Percentiles rank a stretch among this genome's conserved stretches.
These are phyloP conservation scores for Micrasema minimum DNA, from an alignment of 1,140 invertebrate species.

Conservation along the genomic window DNA sequence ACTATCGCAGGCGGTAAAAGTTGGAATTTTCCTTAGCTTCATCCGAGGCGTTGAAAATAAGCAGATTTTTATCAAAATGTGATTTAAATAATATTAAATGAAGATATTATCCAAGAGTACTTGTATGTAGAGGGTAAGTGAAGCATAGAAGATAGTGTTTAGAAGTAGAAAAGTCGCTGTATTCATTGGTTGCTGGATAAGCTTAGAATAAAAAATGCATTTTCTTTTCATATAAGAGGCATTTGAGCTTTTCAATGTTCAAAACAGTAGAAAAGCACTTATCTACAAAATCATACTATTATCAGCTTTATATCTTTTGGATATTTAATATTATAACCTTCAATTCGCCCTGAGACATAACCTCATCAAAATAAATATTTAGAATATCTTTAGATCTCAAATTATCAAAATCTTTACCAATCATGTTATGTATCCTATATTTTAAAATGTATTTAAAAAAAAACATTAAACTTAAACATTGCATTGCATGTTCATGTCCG, in stretches of 20 bases:
- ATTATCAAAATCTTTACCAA: no score
- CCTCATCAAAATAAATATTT: no score
- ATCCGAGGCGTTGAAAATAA: not conserved
- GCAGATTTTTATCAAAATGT: constrained; percentile 23
- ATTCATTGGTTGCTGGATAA: constrained; percentile 17
- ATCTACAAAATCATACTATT: not conserved
- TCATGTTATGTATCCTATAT: no score
- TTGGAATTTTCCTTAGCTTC: no score
- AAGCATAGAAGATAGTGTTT: constrained; percentile 22
- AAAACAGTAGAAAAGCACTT: not conserved
- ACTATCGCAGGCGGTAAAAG: no score
- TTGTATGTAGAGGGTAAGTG: constrained; percentile 38
- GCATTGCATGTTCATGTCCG: no score
- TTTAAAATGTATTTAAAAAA: no score
- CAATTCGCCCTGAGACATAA: no score
- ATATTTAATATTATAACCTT: no score
- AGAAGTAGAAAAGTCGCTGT: constrained; percentile 31
- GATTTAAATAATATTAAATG: constrained; percentile 9
- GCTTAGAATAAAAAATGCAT: constrained; percentile 8
- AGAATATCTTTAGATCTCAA: no score
- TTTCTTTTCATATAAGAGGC: constrained; percentile 10
- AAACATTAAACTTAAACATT: no score
- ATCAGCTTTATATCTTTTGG: no score
- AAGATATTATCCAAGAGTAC: constrained; percentile 31
- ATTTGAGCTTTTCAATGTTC: not conserved